Percentiles rank a stretch among this genome's conserved stretches.
Evolutionary conservation across 2,888 invertebrate genomes (phyloP).

Genomic region (Hipparchia sbordonii): DNA sequence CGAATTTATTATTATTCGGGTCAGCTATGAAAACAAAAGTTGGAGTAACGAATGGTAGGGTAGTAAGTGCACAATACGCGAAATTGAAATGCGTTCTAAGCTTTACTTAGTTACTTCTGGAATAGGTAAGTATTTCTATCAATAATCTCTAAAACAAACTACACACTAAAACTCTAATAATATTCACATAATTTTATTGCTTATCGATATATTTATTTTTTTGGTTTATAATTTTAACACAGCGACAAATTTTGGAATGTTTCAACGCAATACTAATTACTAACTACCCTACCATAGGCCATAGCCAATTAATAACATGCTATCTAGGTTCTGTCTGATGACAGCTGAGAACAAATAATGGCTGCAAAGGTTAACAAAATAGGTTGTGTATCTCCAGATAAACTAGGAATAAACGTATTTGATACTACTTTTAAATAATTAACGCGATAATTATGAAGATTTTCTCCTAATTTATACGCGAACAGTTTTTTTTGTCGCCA

Average conservation of each 20-base stretch:
- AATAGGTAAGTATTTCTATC: neutral
- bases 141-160: conserved; percentile 4
- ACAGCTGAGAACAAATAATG: too few relatives aligned
- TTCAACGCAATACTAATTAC: neutral
- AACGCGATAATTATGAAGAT: too few relatives aligned
- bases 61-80: conserved; percentile 3
- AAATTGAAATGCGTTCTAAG: neutral
- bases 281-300: conserved; percentile 24
- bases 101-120: neutral
- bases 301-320: conserved; percentile 9
- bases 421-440: too few relatives aligned
- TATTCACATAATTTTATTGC: neutral
- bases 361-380: too few relatives aligned
- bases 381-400: too few relatives aligned
- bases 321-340: neutral
- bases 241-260: conserved; percentile 24
- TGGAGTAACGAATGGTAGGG: neutral
- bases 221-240: conserved; percentile 1
- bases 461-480: too few relatives aligned
- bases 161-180: conserved; percentile 6
- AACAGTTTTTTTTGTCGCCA: too few relatives aligned
- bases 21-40: too few relatives aligned
- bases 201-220: neutral
- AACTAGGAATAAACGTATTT: too few relatives aligned
- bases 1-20: too few relatives aligned